Percentiles rank a stretch among this genome's conserved stretches.
phyloP scores from a whole-genome alignment of 2,113 vertebrate genomes.

The Copsychus sechellarum region DNA sequence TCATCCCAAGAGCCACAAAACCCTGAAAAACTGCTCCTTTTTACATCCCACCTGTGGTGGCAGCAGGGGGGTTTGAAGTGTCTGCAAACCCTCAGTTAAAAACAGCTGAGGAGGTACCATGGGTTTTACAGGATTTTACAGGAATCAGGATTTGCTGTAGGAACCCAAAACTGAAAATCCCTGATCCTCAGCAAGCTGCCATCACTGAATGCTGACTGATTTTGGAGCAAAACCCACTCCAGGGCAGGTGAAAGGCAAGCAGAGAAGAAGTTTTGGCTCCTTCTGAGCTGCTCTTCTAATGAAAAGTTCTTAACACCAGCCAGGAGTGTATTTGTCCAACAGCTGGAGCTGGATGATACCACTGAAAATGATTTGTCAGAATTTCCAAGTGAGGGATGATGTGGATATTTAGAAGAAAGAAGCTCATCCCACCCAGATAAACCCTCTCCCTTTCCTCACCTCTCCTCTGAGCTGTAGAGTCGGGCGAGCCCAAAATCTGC shows the following conservation, averaged over 20 bases:
- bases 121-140: background rate
- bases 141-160: background rate
- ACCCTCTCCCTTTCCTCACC: constrained; percentile 74
- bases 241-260: background rate
- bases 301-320: background rate
- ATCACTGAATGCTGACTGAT: background rate
- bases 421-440: background rate
- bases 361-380: background rate
- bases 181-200: background rate
- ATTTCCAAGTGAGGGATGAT: background rate
- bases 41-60: background rate
- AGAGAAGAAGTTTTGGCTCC: background rate
- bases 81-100: background rate
- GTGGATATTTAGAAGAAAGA: background rate
- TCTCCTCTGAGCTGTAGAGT: constrained; percentile 97
- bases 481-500: constrained; percentile 97
- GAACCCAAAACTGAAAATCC: background rate
- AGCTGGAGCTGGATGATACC: background rate
- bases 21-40: accelerated
- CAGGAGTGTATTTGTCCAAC: background rate
- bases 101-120: accelerated
- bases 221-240: background rate
- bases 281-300: background rate
- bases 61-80: background rate
- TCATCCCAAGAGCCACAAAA: background rate